Percentiles rank a stretch among this genome's conserved stretches.
These are phyloP conservation scores for Drosophila kepulauana DNA, from an alignment of 1,140 invertebrate genomes.

Conservation along the genomic window DNA sequence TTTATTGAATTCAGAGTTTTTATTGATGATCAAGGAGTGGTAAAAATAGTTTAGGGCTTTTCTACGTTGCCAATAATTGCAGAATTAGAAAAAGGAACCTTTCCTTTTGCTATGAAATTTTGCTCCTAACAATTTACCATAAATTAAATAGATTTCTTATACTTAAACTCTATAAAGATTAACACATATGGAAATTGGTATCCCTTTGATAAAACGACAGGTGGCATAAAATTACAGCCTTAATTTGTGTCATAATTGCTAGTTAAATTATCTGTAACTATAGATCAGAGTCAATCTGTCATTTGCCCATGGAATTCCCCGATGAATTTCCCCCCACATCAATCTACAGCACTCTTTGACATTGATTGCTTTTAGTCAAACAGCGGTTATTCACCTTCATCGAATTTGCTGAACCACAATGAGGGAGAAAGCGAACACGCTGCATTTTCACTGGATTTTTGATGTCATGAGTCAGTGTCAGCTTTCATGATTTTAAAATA, in stretches of 20 bases:
- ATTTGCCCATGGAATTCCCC: neutral
- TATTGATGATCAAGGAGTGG: too few relatives aligned
- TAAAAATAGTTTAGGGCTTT: too few relatives aligned
- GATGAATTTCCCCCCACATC: neutral
- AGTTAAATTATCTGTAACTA: constrained; percentile 49
- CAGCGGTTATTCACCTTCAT: constrained; percentile 27
- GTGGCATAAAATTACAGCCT: constrained; percentile 19
- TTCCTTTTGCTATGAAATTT: too few relatives aligned
- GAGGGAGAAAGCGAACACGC: neutral
- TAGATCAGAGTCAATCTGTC: constrained; percentile 24
- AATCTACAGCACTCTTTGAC: constrained; percentile 32
- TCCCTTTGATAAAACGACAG: too few relatives aligned
- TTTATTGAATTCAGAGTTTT: too few relatives aligned
- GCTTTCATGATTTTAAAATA: constrained; percentile 68
- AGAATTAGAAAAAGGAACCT: too few relatives aligned
- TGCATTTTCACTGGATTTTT: constrained; percentile 2
- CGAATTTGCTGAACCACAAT: neutral
- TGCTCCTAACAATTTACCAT: too few relatives aligned
- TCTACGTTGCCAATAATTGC: too few relatives aligned
- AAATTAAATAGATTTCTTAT: too few relatives aligned
- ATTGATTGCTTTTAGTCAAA: constrained; percentile 62
- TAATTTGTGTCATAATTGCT: too few relatives aligned
- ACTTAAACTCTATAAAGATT: too few relatives aligned
- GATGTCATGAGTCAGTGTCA: constrained; percentile 29
- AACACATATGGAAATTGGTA: too few relatives aligned